Evolutionary conservation across 2,888 invertebrate genomes (phyloP).

Genomic region (Nycteola revayana): DNA sequence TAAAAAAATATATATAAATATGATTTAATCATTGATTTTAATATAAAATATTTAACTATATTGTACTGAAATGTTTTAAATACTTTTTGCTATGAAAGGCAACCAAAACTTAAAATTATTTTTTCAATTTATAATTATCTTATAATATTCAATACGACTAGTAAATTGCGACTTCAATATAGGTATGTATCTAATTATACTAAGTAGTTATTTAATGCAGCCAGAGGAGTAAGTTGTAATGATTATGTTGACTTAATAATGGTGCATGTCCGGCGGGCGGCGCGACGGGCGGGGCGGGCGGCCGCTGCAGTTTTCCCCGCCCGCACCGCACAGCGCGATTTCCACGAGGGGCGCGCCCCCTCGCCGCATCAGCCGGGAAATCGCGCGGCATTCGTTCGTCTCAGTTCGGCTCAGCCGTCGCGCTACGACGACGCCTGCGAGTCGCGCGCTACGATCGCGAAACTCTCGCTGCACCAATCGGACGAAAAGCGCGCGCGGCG

Average conservation of each 20-base stretch:
- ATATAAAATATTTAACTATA: no score
- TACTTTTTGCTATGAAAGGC: no score
- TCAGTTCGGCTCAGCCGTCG: conserved; percentile 78
- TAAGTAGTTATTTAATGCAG: no score
- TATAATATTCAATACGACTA: no score
- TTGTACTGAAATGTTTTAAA: no score
- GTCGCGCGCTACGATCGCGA: conserved; percentile 58
- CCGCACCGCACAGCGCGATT: conserved; percentile 68
- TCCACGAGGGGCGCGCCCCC: conserved; percentile 76
- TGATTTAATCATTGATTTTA: no score
- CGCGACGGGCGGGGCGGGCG: conserved; percentile 48
- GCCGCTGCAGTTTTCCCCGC: conserved; percentile 71
- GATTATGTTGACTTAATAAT: conserved; percentile 17
- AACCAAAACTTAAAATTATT: no score
- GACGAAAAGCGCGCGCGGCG: conserved; percentile 60
- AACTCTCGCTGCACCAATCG: conserved; percentile 51
- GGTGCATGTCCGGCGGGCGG: conserved; percentile 33
- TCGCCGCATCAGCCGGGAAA: conserved; percentile 73
- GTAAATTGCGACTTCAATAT: no score
- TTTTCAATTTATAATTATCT: no score
- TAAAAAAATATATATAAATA: no score
- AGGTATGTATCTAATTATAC: no score
- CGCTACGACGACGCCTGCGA: conserved; percentile 66
- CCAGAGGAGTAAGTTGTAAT: conserved; percentile 14
- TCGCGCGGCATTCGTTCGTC: conserved; percentile 66